phyloP scores from a whole-genome alignment of 2,113 vertebrate genomes.

The Pomatostomus ruficeps region DNA sequence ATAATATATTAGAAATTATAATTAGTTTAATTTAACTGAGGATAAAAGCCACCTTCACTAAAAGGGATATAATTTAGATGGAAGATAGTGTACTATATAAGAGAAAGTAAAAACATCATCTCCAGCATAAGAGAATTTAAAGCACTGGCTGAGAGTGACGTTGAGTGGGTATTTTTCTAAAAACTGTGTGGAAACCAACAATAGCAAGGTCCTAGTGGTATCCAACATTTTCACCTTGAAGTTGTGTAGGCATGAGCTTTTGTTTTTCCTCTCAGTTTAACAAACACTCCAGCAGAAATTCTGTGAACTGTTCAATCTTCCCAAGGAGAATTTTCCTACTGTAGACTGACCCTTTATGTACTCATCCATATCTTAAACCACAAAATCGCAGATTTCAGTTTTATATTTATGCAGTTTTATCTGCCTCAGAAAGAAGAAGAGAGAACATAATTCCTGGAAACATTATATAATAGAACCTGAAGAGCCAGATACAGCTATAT shows the following conservation, averaged over 20 bases:
- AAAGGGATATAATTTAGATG: background rate
- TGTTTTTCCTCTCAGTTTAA: background rate
- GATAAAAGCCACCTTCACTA: background rate
- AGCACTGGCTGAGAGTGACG: background rate
- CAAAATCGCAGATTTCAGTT: background rate
- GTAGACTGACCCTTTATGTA: background rate
- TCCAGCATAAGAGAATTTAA: background rate
- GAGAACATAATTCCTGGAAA: background rate
- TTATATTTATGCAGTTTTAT: background rate
- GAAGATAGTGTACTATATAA: background rate
- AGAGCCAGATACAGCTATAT: background rate
- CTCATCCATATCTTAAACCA: background rate
- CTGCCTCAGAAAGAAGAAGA: background rate
- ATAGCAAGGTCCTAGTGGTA: background rate
- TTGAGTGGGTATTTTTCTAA: background rate
- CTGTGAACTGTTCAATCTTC: background rate
- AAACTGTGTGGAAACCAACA: background rate
- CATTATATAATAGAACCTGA: background rate
- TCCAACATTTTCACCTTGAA: background rate
- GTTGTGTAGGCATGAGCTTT: background rate
- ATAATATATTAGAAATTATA: background rate
- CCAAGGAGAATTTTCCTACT: background rate
- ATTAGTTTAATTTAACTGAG: background rate
- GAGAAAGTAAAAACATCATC: background rate
- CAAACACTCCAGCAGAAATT: background rate